Percentiles rank a stretch among this genome's conserved stretches.
These are phyloP conservation scores for Aurelia coerulea DNA, from an alignment of 30 jellyfish, hydroid and myxozoan genomes.

Conservation along the genomic window DNA sequence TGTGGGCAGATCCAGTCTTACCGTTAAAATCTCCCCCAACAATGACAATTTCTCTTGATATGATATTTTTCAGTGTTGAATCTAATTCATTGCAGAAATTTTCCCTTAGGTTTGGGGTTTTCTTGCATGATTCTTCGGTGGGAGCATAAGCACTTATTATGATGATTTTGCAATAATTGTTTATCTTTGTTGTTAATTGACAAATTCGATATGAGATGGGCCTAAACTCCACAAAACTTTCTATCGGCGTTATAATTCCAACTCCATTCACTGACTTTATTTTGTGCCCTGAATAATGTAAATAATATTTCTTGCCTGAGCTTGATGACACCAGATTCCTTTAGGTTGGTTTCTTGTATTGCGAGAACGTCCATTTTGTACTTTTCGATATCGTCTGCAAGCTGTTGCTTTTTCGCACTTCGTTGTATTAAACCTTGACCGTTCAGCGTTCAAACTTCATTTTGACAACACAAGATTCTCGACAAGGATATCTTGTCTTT, in stretches of 20 bases:
- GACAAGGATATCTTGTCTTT: neutral
- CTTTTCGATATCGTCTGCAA: conserved; percentile 7
- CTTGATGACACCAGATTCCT: neutral
- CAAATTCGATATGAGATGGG: conserved; percentile 26
- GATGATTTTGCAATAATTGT: neutral
- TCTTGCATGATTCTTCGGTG: conserved; percentile 1
- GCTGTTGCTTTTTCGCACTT: conserved; percentile 1
- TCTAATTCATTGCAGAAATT: conserved; percentile 5
- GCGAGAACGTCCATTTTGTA: neutral
- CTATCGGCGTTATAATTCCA: neutral
- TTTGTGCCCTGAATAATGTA: neutral
- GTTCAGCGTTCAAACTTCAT: conserved; percentile 15
- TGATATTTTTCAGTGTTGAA: neutral
- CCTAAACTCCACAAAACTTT: neutral
- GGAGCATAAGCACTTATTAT: conserved; percentile 23
- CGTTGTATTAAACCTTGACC: neutral
- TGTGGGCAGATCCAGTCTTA: conserved; percentile 13
- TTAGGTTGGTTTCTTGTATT: conserved; percentile 1
- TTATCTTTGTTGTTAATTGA: neutral
- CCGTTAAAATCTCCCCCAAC: conserved; percentile 22
- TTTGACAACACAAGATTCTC: neutral
- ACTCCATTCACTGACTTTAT: conserved; percentile 2
- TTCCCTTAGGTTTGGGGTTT: conserved; percentile 20
- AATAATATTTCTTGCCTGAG: neutral
- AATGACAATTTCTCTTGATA: conserved; percentile 18